Percentiles rank a stretch among this genome's conserved stretches.
These are phyloP conservation scores for Caenorhabditis virilis DNA, from an alignment of 2,888 invertebrate species.

Conservation along the genomic window DNA sequence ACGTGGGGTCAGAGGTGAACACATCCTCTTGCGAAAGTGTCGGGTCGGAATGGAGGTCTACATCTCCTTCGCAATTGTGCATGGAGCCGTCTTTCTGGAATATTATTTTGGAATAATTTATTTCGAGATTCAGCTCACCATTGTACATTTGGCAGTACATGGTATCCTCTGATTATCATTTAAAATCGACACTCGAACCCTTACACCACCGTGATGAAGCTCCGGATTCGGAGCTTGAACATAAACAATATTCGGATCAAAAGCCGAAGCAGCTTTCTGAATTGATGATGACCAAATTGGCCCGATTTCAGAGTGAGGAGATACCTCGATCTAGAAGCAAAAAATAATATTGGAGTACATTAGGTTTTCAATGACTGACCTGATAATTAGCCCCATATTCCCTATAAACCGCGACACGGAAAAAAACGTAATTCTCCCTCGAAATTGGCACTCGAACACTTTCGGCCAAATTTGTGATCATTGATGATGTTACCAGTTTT, in stretches of 20 bases:
- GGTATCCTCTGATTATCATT: slow-evolving; percentile 26
- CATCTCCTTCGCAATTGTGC: slow-evolving; percentile 44
- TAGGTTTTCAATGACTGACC: slow-evolving; percentile 8
- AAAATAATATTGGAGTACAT: slow-evolving; percentile 1
- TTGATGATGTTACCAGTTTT: slow-evolving; percentile 49
- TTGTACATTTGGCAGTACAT: slow-evolving; percentile 41
- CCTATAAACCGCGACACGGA: slow-evolving; percentile 56
- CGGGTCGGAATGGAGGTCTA: slow-evolving; percentile 53
- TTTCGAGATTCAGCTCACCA: slow-evolving; percentile 12
- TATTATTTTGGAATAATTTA: background rate
- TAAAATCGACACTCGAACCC: slow-evolving; percentile 36
- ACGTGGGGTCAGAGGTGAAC: slow-evolving; percentile 46
- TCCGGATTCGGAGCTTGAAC: slow-evolving; percentile 56
- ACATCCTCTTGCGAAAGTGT: slow-evolving; percentile 56
- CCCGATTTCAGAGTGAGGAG: slow-evolving; percentile 44
- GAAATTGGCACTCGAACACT: slow-evolving; percentile 44
- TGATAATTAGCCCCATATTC: slow-evolving; percentile 18
- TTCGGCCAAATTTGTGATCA: slow-evolving; percentile 46
- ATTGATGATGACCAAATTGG: slow-evolving; percentile 60
- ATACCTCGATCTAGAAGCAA: slow-evolving; percentile 57
- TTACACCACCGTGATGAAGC: slow-evolving; percentile 33
- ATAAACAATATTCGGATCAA: slow-evolving; percentile 63
- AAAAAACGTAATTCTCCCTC: slow-evolving; percentile 57
- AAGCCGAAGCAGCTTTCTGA: slow-evolving; percentile 57
- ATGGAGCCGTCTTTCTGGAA: slow-evolving; percentile 54